phyloP scores from a whole-genome alignment of 2,113 vertebrate genomes.

The Ciconia stormi region DNA sequence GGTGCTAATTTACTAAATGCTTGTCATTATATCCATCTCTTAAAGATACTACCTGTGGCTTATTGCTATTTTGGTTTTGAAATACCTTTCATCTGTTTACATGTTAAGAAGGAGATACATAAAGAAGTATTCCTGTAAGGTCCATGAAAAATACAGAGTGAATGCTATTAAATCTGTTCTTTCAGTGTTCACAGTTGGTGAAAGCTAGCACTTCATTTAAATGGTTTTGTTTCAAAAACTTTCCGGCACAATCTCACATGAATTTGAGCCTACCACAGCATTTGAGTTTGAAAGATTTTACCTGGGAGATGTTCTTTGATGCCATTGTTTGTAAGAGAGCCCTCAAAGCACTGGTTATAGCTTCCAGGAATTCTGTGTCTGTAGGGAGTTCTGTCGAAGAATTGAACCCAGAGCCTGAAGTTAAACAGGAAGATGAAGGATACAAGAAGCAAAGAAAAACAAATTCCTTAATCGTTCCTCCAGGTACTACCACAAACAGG shows the following conservation, averaged over 20 bases:
- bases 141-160: neutral
- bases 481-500: neutral
- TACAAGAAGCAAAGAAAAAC: neutral
- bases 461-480: conserved; percentile 15
- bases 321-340: conserved; percentile 92
- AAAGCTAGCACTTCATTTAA: neutral
- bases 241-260: neutral
- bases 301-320: conserved; percentile 92
- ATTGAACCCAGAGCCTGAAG: conserved; percentile 47
- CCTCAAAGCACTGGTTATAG: conserved; percentile 89
- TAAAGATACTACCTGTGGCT: neutral
- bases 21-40: neutral
- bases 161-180: neutral
- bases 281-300: conserved; percentile 67
- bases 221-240: neutral
- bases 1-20: neutral
- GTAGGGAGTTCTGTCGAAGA: conserved; percentile 82
- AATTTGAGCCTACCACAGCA: neutral
- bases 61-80: neutral
- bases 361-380: conserved; percentile 92
- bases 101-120: neutral
- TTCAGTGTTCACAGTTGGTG: neutral
- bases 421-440: neutral
- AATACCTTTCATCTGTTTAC: neutral
- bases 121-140: neutral